Percentiles rank a stretch among this genome's conserved stretches.
Conservation (phyloP, 1,140 invertebrate species). For the roundworm (Caenorhabditis elegans) region DNA sequence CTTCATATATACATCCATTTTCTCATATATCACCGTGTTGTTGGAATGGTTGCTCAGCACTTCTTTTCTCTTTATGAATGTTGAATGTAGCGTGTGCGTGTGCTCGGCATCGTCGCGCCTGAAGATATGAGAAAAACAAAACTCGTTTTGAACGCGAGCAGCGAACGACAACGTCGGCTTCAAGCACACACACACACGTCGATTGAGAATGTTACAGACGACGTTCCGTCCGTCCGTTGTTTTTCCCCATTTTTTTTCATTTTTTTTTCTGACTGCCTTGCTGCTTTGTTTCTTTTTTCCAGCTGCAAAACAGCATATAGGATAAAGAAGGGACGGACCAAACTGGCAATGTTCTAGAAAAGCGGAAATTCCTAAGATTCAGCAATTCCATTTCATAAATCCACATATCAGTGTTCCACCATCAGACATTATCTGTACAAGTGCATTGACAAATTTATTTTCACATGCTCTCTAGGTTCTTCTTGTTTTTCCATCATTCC, state of each 20-base stretch:
- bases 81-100: conserved; percentile 17
- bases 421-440: too few species aligned
- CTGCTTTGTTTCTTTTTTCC: not conserved
- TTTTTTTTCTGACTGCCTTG: not conserved
- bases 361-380: too few species aligned
- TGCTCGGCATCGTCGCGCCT: not conserved
- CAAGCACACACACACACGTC: too few species aligned
- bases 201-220: conserved; percentile 29
- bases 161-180: not conserved
- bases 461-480: too few species aligned
- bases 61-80: conserved; percentile 13
- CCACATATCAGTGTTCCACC: too few species aligned
- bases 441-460: too few species aligned
- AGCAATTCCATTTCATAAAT: too few species aligned
- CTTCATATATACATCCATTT: too few species aligned
- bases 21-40: not conserved
- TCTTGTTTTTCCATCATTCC: too few species aligned
- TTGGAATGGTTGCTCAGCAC: not conserved
- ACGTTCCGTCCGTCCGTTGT: not conserved
- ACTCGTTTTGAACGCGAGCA: conserved; percentile 13
- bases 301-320: not conserved
- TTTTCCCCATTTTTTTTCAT: not conserved
- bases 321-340: not conserved
- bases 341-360: too few species aligned
- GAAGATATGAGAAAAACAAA: conserved; percentile 29